Conservation (phyloP, 2,888 invertebrate species). For the Rhingia rostrata region DNA sequence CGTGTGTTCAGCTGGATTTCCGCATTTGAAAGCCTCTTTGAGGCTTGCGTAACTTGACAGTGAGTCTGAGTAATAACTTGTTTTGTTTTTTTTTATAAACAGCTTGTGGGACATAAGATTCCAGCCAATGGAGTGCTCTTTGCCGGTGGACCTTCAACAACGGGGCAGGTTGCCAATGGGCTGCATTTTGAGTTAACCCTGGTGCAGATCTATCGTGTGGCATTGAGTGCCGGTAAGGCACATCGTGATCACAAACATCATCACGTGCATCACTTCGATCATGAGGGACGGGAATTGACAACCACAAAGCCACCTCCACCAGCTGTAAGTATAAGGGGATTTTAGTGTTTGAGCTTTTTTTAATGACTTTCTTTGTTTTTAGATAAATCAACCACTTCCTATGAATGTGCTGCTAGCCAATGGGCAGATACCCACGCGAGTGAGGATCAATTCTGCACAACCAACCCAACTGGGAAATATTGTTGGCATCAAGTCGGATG, state of each 20-base stretch:
- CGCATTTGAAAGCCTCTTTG: slow-evolving; percentile 10
- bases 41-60: slow-evolving; percentile 35
- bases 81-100: slow-evolving; percentile 66
- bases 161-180: slow-evolving; percentile 80
- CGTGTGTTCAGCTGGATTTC: slow-evolving; percentile 33
- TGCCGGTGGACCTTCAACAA: slow-evolving; percentile 85
- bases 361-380: slow-evolving; percentile 12
- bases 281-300: slow-evolving; percentile 87
- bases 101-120: slow-evolving; percentile 91
- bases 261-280: slow-evolving; percentile 91
- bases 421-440: slow-evolving; percentile 85
- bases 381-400: slow-evolving; percentile 84
- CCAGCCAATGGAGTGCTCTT: slow-evolving; percentile 90
- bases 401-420: slow-evolving; percentile 85
- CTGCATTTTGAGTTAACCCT: slow-evolving; percentile 88
- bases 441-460: slow-evolving; percentile 84
- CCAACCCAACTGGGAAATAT: slow-evolving; percentile 82
- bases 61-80: slow-evolving; percentile 20
- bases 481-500: slow-evolving; percentile 83
- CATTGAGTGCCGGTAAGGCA: slow-evolving; percentile 92
- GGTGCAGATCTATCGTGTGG: slow-evolving; percentile 91
- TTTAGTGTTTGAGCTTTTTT: not conserved
- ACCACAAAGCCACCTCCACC: slow-evolving; percentile 85
- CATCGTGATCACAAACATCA: slow-evolving; percentile 94
- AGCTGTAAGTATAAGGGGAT: slow-evolving; percentile 76